Evolutionary conservation across 2,797 vertebrate species (phyloP).

Genomic region (Sebastes alutus): DNA sequence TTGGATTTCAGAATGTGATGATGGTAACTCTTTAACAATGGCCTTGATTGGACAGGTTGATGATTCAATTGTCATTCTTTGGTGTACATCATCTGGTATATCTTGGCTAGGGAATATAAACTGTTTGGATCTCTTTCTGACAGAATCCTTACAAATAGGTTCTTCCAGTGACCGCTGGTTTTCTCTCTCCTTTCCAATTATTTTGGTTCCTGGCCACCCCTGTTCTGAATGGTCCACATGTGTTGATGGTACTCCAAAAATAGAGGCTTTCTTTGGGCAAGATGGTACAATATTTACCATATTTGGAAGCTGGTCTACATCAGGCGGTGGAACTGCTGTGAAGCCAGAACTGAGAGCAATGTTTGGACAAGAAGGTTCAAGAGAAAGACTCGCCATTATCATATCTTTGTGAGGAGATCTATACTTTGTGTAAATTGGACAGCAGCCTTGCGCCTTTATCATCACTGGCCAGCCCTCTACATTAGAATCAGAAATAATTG

Average conservation of each 20-base stretch:
- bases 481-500: constrained; percentile 5
- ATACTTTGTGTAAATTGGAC: neutral
- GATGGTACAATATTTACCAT: constrained; percentile 52
- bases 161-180: constrained; percentile 10
- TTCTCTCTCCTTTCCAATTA: neutral
- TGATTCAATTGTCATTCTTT: constrained; percentile 9
- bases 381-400: constrained; percentile 1
- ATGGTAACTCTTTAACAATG: constrained; percentile 17
- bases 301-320: constrained; percentile 30
- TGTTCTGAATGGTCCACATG: constrained; percentile 27
- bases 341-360: constrained; percentile 9
- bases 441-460: neutral
- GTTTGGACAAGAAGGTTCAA: constrained; percentile 17
- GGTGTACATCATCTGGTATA: neutral
- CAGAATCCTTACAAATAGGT: neutral
- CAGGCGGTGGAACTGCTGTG: constrained; percentile 3
- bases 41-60: neutral
- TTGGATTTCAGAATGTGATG: constrained; percentile 27
- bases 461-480: constrained; percentile 13
- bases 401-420: neutral
- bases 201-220: constrained; percentile 18
- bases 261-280: constrained; percentile 50
- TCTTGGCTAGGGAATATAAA: neutral
- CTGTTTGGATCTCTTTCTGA: neutral
- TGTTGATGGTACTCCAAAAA: constrained; percentile 58